These are phyloP conservation scores for Rafetus swinhoei DNA, from an alignment of 2,113 vertebrate genomes.

Conservation along the genomic window DNA sequence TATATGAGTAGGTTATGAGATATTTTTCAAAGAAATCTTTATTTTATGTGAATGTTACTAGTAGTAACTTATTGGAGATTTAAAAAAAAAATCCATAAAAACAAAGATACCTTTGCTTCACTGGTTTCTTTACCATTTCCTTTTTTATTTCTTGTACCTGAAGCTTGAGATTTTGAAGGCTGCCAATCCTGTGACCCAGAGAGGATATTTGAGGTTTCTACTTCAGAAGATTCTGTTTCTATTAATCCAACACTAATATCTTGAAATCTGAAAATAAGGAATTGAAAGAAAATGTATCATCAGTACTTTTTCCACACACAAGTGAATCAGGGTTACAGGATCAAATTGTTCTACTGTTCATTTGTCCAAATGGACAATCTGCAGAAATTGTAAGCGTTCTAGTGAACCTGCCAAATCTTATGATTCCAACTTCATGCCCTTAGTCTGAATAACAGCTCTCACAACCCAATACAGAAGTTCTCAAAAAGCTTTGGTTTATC, in stretches of 20 bases:
- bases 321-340: neutral
- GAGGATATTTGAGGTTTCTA: neutral
- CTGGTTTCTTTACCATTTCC: neutral
- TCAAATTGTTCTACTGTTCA: neutral
- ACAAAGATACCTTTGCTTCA: slow-evolving; percentile 35
- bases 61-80: no score
- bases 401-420: neutral
- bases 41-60: neutral
- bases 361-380: neutral
- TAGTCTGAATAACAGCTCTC: neutral
- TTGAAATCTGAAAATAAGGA: slow-evolving; percentile 58
- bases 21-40: neutral
- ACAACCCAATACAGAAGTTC: neutral
- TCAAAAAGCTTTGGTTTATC: neutral
- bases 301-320: neutral
- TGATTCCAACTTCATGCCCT: neutral
- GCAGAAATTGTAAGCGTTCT: neutral
- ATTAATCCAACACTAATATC: neutral
- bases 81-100: neutral
- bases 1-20: neutral
- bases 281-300: neutral
- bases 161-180: neutral
- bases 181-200: neutral
- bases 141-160: neutral
- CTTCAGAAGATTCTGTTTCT: slow-evolving; percentile 8